Base-by-base conservation (phyloP, 2,797 vertebrate genomes). In the Syndactyla subalaris region DNA sequence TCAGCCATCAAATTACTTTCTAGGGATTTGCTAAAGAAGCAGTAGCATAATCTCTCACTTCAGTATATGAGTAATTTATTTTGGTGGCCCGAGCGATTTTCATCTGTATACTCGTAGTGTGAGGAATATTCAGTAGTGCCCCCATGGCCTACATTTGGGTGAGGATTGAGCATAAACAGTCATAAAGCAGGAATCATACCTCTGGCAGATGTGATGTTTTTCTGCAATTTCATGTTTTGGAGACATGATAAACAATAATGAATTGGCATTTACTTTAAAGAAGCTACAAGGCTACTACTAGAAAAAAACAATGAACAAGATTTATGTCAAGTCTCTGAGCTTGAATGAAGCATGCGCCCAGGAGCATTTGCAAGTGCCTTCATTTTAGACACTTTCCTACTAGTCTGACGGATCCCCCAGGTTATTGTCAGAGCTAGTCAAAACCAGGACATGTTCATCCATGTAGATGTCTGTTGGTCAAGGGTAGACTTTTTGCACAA, bases 171-270 rank as follows among this genome's bases (percentile, higher is more conserved):
- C 68, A 77, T 61, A 83, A 87, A 74, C 12, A 72, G 24, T 24
- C 7, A 3, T 63, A 77, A 92, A 87, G n/a, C 46, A 74, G 36
- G 34, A 89, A 23, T 77, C 21, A 4, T 77, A 61, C 87, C 36
- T 93, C 89, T 96, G 77, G 65, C 77, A 79, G 34, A 68, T 62
- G 9, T 36, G 67, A 30, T 91, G 49, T 59, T 93, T 92, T 85
- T 48, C 38, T 92, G 48, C 67, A 70, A 16, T 84, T 89, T 80
- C 21, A 32, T 83, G 61, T 87, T 89, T 92, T 91, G 62, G 39
- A 85, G 51, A 78, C 43, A 12, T 16, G 36, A 77, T 94, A 85
- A 90, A 55, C 54, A 90, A 34, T 73, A 72, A 84, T 70, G 67
- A 88, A 70, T n/a, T 67, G 23, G 49, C 43, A 16, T 93, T 92